A percentile compares a stretch with the other conserved stretches of the same genome.
These are phyloP conservation scores for Nemotelus nigrinus DNA, from an alignment of 2,888 invertebrate genomes.

Conservation along the genomic window DNA sequence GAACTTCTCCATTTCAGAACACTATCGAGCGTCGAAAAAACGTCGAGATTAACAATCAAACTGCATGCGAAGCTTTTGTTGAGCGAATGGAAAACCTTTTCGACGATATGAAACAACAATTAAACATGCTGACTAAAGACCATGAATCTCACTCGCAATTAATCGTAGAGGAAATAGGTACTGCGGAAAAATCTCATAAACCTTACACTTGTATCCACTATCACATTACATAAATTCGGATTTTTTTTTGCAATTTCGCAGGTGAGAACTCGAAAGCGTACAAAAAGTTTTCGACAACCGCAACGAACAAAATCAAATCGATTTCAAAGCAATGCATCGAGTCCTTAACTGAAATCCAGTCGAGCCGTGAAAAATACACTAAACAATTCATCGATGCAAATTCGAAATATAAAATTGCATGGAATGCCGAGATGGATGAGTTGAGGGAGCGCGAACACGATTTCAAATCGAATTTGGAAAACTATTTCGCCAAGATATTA, in stretches of 20 bases:
- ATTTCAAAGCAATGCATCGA: conserved; percentile 11
- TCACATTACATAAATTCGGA: not conserved
- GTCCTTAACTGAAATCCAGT: conserved; percentile 4
- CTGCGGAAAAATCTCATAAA: not conserved
- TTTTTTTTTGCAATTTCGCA: conserved; percentile 1
- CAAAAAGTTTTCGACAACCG: conserved; percentile 55
- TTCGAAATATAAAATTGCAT: not conserved
- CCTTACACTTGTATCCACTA: not conserved
- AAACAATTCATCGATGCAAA: not conserved
- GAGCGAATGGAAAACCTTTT: conserved; percentile 60
- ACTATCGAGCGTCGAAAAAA: conserved; percentile 62
- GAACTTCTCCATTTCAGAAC: conserved; percentile 51
- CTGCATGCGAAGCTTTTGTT: conserved; percentile 59
- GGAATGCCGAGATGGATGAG: conserved; percentile 7
- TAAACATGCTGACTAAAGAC: conserved; percentile 52
- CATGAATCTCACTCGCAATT: conserved; percentile 55
- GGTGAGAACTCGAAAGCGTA: conserved; percentile 49
- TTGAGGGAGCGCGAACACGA: conserved; percentile 5
- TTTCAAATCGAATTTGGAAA: conserved; percentile 17
- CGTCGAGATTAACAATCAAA: conserved; percentile 60
- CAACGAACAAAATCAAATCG: conserved; percentile 55
- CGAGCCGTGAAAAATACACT: conserved; percentile 18
- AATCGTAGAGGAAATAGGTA: too few species aligned
- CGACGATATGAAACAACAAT: conserved; percentile 55
- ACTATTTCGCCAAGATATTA: conserved; percentile 17